Conservation (phyloP, 1,140 invertebrate species). For the Melipona quadrifasciata region DNA sequence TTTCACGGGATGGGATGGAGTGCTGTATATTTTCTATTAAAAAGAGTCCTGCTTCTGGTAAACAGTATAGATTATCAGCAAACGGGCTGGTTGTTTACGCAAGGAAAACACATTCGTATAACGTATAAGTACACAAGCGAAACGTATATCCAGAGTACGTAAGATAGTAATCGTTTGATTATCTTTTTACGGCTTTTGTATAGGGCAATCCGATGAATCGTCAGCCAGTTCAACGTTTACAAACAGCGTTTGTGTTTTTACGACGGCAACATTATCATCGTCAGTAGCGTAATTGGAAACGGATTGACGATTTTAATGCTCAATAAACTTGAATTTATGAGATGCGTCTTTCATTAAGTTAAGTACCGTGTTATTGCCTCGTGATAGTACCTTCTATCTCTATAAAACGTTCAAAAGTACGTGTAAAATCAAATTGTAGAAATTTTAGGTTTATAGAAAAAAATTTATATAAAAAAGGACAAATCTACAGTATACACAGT, state of each 20-base stretch:
- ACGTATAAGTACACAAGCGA: background rate
- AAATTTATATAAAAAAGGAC: too few species aligned
- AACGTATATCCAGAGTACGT: background rate
- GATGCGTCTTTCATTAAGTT: background rate
- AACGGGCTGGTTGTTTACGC: background rate
- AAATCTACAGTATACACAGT: background rate
- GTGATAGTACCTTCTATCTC: background rate
- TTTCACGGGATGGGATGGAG: background rate
- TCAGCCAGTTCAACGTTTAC: background rate
- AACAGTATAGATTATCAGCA: constrained; percentile 8
- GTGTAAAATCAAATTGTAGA: too few species aligned
- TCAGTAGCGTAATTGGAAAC: too few species aligned
- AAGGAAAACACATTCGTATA: background rate
- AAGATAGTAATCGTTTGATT: background rate
- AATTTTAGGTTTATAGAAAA: too few species aligned
- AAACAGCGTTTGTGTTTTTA: background rate
- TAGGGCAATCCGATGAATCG: background rate
- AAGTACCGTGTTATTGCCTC: background rate
- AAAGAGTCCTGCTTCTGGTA: background rate
- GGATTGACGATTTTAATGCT: background rate
- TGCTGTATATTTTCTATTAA: background rate
- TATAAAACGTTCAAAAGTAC: too few species aligned
- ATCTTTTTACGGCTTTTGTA: background rate
- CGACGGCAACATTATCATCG: background rate
- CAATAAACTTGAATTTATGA: background rate